A percentile compares a stretch with the other conserved stretches of the same genome.
Evolutionary conservation across 2,888 invertebrate genomes (phyloP).

Genomic region (Morpho deidamia): DNA sequence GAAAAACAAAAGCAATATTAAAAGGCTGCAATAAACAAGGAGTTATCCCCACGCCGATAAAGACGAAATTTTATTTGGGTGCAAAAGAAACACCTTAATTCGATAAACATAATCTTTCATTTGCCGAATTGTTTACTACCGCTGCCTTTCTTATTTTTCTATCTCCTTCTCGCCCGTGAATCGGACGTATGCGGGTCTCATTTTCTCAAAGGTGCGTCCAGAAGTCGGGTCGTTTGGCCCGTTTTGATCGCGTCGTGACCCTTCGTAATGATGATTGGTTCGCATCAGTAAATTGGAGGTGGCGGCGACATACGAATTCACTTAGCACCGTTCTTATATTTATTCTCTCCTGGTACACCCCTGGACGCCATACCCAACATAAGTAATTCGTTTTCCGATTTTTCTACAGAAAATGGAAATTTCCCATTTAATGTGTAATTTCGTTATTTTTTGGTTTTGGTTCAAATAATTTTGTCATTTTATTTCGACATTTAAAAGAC

Average conservation of each 20-base stretch:
- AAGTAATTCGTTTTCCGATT: too few species aligned
- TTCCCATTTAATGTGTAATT: too few species aligned
- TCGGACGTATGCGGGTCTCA: slow-evolving; percentile 30
- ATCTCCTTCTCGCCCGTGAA: slow-evolving; percentile 32
- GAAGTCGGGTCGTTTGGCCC: slow-evolving; percentile 37
- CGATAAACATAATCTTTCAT: slow-evolving; percentile 77
- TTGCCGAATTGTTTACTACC: slow-evolving; percentile 65
- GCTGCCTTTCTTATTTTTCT: slow-evolving; percentile 33
- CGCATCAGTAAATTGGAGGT: slow-evolving; percentile 56
- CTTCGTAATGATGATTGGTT: slow-evolving; percentile 70
- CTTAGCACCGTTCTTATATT: slow-evolving; percentile 48
- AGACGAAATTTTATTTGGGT: slow-evolving; percentile 61
- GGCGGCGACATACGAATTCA: slow-evolving; percentile 72
- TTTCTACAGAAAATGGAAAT: too few species aligned
- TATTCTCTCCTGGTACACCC: slow-evolving; percentile 18
- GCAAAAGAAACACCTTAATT: slow-evolving; percentile 61
- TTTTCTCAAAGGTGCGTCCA: slow-evolving; percentile 49
- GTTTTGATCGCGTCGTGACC: slow-evolving; percentile 37
- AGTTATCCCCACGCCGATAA: slow-evolving; percentile 56
- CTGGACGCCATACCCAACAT: neutral
- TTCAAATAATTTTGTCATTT: too few species aligned
- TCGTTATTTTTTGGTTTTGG: too few species aligned
- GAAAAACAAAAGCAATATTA: slow-evolving; percentile 25
- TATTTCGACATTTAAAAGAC: too few species aligned
- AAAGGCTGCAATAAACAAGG: slow-evolving; percentile 39